Evolutionary conservation across 2,113 vertebrate species (phyloP).

Genomic region (Rhea americana): DNA sequence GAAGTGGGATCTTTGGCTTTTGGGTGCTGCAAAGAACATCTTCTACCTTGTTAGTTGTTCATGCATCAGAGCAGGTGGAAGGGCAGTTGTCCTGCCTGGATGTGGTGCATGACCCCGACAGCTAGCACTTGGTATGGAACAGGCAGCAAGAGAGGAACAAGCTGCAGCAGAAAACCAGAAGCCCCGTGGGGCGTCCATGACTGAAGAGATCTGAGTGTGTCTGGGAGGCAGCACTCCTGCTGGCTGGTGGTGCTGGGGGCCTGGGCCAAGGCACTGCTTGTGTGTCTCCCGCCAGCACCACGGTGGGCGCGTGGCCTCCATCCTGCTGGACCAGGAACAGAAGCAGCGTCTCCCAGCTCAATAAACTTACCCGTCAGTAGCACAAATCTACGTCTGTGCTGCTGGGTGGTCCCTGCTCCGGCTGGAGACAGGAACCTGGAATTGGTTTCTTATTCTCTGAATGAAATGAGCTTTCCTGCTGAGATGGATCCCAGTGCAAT

Average conservation of each 20-base stretch:
- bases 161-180: not conserved
- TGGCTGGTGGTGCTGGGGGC: accelerated
- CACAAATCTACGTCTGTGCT: not conserved
- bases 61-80: accelerated
- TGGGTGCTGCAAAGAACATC: not conserved
- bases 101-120: not conserved
- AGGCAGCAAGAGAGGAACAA: not conserved
- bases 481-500: not conserved
- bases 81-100: not conserved
- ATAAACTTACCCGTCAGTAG: conserved; percentile 34
- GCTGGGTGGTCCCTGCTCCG: conserved; percentile 42
- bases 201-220: not conserved
- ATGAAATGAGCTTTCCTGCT: not conserved
- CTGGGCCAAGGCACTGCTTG: not conserved
- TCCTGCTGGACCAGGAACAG: conserved; percentile 14
- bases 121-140: not conserved
- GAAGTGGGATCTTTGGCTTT: not conserved
- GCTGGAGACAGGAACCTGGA: conserved; percentile 9
- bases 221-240: accelerated
- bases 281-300: no score
- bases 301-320: no score
- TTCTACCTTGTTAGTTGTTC: not conserved
- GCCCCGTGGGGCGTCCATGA: not conserved
- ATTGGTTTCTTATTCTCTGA: not conserved
- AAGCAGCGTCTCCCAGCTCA: conserved; percentile 27